Percentiles rank a stretch among this genome's conserved stretches.
These are phyloP conservation scores for Dasyornis broadbenti DNA, from an alignment of 2,113 vertebrate species.

Conservation along the genomic window DNA sequence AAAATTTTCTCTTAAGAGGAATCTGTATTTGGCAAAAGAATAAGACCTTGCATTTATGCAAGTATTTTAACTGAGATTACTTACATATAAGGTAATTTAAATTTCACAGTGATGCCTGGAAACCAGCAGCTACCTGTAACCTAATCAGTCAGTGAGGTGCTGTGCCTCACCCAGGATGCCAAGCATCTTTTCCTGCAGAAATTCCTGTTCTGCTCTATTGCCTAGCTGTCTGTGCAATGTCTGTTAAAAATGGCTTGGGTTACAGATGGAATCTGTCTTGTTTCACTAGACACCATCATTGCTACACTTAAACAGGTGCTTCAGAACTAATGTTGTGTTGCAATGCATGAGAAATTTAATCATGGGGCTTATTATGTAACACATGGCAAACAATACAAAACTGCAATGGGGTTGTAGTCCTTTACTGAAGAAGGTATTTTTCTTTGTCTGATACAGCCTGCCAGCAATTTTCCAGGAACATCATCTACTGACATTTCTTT, in stretches of 20 bases:
- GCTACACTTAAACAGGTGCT: not conserved
- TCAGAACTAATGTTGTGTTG: not conserved
- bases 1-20: not conserved
- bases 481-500: slow-evolving; percentile 73
- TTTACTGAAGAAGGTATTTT: slow-evolving; percentile 8
- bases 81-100: not conserved
- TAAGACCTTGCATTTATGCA: not conserved
- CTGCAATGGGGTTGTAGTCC: not conserved
- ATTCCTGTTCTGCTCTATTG: not conserved
- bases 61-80: not conserved
- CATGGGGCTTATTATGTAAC: not conserved
- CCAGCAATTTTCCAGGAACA: slow-evolving; percentile 67
- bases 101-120: not conserved
- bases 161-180: not conserved
- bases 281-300: not conserved
- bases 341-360: not conserved
- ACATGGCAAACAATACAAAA: not conserved
- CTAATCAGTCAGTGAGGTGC: not conserved
- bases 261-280: not conserved
- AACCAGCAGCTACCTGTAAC: not conserved
- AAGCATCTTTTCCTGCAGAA: not conserved
- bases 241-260: not conserved
- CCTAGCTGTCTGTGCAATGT: not conserved
- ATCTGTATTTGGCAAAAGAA: not conserved
- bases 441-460: slow-evolving; percentile 66